These are phyloP conservation scores for Calliphora vomitoria DNA, from an alignment of 2,888 invertebrate genomes.

Conservation along the genomic window DNA sequence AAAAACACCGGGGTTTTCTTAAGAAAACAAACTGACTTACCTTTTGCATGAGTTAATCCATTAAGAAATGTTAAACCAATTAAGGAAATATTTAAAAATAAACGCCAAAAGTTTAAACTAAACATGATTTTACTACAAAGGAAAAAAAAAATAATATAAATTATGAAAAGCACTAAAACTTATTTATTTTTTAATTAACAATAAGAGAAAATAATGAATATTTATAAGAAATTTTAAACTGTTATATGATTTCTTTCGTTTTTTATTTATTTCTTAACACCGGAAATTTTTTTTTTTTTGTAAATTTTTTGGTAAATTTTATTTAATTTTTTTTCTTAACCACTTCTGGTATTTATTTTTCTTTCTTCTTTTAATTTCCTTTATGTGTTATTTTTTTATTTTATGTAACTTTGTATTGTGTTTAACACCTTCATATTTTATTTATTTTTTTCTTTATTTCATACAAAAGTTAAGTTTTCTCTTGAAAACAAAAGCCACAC, in stretches of 20 bases:
- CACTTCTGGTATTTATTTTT: conserved; percentile 38
- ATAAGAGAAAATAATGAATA: background rate
- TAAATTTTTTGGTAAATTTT: background rate
- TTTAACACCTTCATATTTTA: conserved; percentile 3
- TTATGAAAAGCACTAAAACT: conserved; percentile 14
- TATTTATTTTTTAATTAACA: background rate
- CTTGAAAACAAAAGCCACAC: conserved; percentile 15
- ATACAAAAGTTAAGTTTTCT: conserved; percentile 42
- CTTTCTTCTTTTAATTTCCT: conserved; percentile 31
- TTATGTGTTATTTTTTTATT: conserved; percentile 1
- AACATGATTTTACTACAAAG: conserved; percentile 62
- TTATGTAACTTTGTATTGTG: background rate
- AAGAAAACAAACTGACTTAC: conserved; percentile 52
- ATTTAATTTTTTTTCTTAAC: background rate
- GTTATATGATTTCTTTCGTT: background rate
- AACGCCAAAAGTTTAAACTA: conserved; percentile 62
- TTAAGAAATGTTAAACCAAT: conserved; percentile 66
- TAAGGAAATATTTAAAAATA: conserved; percentile 62
- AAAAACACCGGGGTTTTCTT: background rate
- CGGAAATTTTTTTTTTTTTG: conserved; percentile 29
- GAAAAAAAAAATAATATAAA: conserved; percentile 30
- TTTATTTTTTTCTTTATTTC: conserved; percentile 2
- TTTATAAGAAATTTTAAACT: background rate
- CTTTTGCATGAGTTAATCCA: conserved; percentile 75
- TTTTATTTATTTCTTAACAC: conserved; percentile 24